Evolutionary conservation across 1,140 invertebrate species (phyloP).

Genomic region (Achatina immaculata): DNA sequence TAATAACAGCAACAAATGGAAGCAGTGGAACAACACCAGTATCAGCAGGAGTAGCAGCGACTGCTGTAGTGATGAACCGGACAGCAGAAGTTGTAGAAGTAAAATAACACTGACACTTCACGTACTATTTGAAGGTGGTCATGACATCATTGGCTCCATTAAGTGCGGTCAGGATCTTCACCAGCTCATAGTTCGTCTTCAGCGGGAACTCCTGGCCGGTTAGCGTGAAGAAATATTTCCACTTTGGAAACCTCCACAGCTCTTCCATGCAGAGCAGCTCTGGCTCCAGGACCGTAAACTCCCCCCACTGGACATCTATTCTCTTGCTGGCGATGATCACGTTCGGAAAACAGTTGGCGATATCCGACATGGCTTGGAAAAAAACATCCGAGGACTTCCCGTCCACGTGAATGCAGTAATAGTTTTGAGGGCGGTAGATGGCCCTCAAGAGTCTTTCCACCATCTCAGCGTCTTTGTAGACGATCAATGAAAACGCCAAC

Average conservation of each 20-base stretch:
- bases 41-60: too few species aligned
- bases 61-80: too few species aligned
- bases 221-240: constrained; percentile 63
- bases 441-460: constrained; percentile 57
- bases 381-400: constrained; percentile 45
- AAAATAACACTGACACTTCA: too few species aligned
- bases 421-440: constrained; percentile 66
- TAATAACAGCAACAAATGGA: too few species aligned
- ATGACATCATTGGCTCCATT: constrained; percentile 54
- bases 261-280: constrained; percentile 53
- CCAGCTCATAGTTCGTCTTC: constrained; percentile 58
- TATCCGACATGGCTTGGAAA: constrained; percentile 33
- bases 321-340: constrained; percentile 50
- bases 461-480: constrained; percentile 55
- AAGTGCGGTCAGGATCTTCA: constrained; percentile 47
- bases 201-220: constrained; percentile 61
- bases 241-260: constrained; percentile 40
- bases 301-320: constrained; percentile 44
- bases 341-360: constrained; percentile 59
- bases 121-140: constrained; percentile 34
- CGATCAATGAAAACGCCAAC: constrained; percentile 60
- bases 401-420: constrained; percentile 68
- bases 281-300: constrained; percentile 42
- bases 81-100: too few species aligned
- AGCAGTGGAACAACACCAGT: too few species aligned